A percentile compares a stretch with the other conserved stretches of the same genome.
Evolutionary conservation across 2,797 vertebrate genomes (phyloP).

Genomic region (Perodicticus potto): DNA sequence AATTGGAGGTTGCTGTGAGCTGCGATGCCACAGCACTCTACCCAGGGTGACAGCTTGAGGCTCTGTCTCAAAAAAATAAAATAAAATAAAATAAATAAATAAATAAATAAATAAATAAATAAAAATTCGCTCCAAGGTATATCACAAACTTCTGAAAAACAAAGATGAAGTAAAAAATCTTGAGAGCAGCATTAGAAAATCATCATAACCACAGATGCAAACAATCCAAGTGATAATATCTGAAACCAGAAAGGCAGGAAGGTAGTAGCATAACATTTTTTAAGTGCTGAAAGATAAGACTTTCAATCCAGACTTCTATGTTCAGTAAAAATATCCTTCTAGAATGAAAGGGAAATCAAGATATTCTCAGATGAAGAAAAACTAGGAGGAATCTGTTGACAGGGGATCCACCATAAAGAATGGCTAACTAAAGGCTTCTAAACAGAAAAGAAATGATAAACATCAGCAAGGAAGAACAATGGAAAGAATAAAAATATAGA

Average conservation of each 20-base stretch:
- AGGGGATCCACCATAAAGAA: background rate
- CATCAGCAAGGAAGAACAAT: background rate
- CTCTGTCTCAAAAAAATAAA: no score
- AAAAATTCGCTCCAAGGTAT: background rate
- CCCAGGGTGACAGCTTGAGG: no score
- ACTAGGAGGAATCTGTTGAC: background rate
- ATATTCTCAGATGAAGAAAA: background rate
- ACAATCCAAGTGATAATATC: background rate
- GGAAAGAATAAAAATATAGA: background rate
- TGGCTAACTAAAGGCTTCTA: background rate
- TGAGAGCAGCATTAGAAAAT: background rate
- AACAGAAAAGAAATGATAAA: background rate
- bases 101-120: no score
- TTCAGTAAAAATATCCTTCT: background rate
- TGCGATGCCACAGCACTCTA: no score
- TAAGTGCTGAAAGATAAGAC: background rate
- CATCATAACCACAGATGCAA: background rate
- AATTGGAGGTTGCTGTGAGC: no score
- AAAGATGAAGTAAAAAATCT: background rate
- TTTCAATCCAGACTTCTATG: background rate
- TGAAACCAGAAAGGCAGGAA: background rate
- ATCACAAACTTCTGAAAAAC: background rate
- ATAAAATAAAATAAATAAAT: no score
- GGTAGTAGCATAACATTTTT: background rate
- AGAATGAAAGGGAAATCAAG: background rate